A percentile compares a stretch with the other conserved stretches of the same genome.
Evolutionary conservation across 2,888 invertebrate species (phyloP).

Genomic region (Cantharis nigra): DNA sequence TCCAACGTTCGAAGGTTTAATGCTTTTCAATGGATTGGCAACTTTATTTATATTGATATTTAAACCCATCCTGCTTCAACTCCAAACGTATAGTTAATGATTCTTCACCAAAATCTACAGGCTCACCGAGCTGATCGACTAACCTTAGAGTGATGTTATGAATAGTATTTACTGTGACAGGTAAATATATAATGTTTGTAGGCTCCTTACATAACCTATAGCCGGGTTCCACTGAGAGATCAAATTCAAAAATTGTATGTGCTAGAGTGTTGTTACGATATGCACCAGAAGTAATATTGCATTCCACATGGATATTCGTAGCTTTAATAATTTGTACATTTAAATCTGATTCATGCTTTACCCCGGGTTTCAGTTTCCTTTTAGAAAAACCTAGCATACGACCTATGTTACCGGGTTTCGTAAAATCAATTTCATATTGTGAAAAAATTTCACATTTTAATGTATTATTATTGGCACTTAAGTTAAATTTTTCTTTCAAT

Average conservation of each 20-base stretch:
- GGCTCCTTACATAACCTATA: too few species aligned
- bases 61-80: too few species aligned
- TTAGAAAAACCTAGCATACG: constrained; percentile 38
- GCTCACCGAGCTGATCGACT: too few species aligned
- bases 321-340: constrained; percentile 40
- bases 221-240: too few species aligned
- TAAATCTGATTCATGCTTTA: constrained; percentile 39
- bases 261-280: not conserved
- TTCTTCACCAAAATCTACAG: too few species aligned
- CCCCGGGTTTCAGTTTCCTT: constrained; percentile 20
- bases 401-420: constrained; percentile 27
- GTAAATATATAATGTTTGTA: too few species aligned
- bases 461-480: constrained; percentile 42
- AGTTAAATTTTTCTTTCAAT: not conserved
- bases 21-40: too few species aligned
- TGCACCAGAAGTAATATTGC: not conserved
- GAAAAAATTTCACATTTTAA: constrained; percentile 35
- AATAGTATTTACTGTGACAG: too few species aligned
- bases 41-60: too few species aligned
- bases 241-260: not conserved
- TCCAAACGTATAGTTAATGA: too few species aligned
- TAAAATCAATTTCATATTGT: constrained; percentile 25
- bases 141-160: too few species aligned
- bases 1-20: too few species aligned
- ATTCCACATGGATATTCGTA: not conserved